Percentiles rank a stretch among this genome's conserved stretches.
Evolutionary conservation across 2,113 vertebrate species (phyloP).

Genomic region (Tetraodon nigroviridis): DNA sequence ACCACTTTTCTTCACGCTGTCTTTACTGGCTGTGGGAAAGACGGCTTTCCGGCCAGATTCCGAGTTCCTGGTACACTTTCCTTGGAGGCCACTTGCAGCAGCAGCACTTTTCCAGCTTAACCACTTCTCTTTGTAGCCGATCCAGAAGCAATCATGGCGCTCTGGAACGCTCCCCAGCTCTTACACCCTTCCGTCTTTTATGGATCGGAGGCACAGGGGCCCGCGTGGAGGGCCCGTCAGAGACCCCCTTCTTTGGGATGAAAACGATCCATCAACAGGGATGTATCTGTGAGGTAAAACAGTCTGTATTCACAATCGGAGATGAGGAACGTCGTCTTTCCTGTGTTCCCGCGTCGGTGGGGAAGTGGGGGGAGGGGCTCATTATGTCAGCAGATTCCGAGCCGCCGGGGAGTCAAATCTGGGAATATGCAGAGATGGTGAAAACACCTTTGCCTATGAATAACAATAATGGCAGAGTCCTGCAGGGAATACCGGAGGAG

Average conservation of each 20-base stretch:
- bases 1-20: no score
- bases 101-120: not conserved
- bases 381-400: slow-evolving; percentile 66
- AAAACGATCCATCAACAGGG: slow-evolving; percentile 54
- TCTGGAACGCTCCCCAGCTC: slow-evolving; percentile 27
- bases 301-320: slow-evolving; percentile 46
- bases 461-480: slow-evolving; percentile 40
- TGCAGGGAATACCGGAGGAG: slow-evolving; percentile 26
- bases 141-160: slow-evolving; percentile 34
- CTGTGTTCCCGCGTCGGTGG: slow-evolving; percentile 52
- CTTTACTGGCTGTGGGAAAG: no score
- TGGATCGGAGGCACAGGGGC: slow-evolving; percentile 16
- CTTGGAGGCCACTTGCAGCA: slow-evolving; percentile 6
- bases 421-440: slow-evolving; percentile 54
- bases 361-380: slow-evolving; percentile 1
- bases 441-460: slow-evolving; percentile 55
- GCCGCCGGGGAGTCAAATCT: slow-evolving; percentile 52
- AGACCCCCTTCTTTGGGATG: slow-evolving; percentile 16
- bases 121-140: slow-evolving; percentile 7
- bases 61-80: no score
- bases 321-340: slow-evolving; percentile 48
- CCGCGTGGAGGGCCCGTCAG: slow-evolving; percentile 26
- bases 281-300: slow-evolving; percentile 30
- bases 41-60: no score
- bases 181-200: slow-evolving; percentile 13